These are phyloP conservation scores for Rhaphigaster nebulosa DNA, from an alignment of 2,888 invertebrate species.

Conservation along the genomic window DNA sequence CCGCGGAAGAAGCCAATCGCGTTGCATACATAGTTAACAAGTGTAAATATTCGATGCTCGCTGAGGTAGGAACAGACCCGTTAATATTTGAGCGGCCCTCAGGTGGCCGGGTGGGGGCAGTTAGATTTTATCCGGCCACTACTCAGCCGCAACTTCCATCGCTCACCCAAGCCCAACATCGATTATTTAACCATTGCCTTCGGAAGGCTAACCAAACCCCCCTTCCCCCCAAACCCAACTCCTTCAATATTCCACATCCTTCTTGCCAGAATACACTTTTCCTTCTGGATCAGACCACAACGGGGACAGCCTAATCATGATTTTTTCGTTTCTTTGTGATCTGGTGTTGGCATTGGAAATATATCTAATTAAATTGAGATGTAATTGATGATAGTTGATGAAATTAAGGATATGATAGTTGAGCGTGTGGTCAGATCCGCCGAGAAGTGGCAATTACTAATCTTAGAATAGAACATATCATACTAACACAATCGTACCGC, in stretches of 20 bases:
- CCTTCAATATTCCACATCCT: constrained; percentile 46
- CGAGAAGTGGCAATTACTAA: too few species aligned
- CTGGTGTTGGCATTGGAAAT: neutral
- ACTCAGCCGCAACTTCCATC: constrained; percentile 49
- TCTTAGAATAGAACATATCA: too few species aligned
- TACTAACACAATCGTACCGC: too few species aligned
- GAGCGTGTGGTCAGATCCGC: too few species aligned
- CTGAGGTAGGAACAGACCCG: constrained; percentile 46
- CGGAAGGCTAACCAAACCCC: constrained; percentile 43
- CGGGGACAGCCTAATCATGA: neutral
- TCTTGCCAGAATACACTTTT: constrained; percentile 25
- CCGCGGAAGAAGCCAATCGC: neutral
- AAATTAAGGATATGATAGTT: too few species aligned
- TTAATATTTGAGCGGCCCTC: constrained; percentile 51
- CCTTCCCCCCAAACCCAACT: neutral
- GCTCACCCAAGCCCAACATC: constrained; percentile 50
- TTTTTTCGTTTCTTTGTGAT: neutral
- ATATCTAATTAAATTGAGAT: too few species aligned
- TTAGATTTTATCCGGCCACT: constrained; percentile 57
- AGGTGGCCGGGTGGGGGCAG: constrained; percentile 55
- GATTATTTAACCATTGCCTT: constrained; percentile 54
- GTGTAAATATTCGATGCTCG: constrained; percentile 51
- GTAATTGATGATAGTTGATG: too few species aligned
- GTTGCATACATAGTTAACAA: constrained; percentile 51
- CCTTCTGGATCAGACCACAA: neutral